These are phyloP conservation scores for Cataglyphis livida DNA, from an alignment of 2,888 invertebrate genomes.

Conservation along the genomic window DNA sequence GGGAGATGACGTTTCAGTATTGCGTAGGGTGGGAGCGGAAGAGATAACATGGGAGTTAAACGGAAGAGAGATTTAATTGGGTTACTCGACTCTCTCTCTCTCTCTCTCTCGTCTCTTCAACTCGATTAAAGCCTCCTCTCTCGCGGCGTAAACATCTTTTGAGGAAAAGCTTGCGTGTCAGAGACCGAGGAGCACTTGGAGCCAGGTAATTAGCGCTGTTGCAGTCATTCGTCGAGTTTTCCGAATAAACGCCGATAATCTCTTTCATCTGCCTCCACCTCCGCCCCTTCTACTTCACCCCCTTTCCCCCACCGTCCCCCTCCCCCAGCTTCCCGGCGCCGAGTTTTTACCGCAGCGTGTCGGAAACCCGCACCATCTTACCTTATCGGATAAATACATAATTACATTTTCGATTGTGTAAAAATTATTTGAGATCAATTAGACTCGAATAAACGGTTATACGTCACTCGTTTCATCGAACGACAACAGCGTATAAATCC, in stretches of 20 bases:
- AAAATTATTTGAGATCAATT: neutral
- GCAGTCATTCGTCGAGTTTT: conserved; percentile 74
- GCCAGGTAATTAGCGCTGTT: conserved; percentile 78
- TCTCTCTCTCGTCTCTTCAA: conserved; percentile 81
- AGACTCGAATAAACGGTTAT: neutral
- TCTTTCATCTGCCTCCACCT: conserved; percentile 49
- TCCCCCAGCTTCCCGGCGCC: neutral
- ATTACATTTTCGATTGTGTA: neutral
- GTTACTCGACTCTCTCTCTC: conserved; percentile 79
- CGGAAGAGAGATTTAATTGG: conserved; percentile 76
- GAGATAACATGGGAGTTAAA: conserved; percentile 65
- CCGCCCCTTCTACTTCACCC: neutral
- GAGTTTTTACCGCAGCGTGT: conserved; percentile 8
- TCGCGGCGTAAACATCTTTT: conserved; percentile 81
- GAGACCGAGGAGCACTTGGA: conserved; percentile 76
- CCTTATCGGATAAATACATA: neutral
- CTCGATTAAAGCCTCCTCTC: conserved; percentile 80
- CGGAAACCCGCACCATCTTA: neutral
- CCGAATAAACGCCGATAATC: conserved; percentile 73
- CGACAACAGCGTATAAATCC: neutral
- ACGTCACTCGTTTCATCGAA: too few relatives aligned
- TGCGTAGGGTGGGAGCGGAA: conserved; percentile 16
- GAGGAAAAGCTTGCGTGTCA: conserved; percentile 75
- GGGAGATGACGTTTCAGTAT: conserved; percentile 35
- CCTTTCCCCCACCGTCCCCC: too few relatives aligned